Conservation (phyloP, 2,113 vertebrate genomes). For the Meleagris gallopavo region DNA sequence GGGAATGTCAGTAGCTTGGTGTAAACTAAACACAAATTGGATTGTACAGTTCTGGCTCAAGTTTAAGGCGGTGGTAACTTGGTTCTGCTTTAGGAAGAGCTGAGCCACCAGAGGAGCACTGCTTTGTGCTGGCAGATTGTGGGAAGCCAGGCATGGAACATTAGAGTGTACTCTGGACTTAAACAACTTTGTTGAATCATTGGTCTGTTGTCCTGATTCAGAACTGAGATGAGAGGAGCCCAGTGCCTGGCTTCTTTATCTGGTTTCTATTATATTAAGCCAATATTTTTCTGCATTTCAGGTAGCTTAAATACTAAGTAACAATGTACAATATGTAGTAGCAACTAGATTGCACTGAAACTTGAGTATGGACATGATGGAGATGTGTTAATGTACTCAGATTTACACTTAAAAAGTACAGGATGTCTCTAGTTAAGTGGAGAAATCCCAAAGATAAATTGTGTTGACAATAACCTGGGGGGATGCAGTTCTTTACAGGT, state of each 20-base stretch:
- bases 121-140: background rate
- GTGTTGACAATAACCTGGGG: background rate
- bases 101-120: background rate
- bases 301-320: background rate
- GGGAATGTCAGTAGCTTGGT: constrained; percentile 18
- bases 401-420: background rate
- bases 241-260: background rate
- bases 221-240: constrained; percentile 11
- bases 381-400: background rate
- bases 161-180: background rate
- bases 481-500: background rate
- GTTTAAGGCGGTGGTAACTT: background rate
- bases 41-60: background rate
- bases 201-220: background rate
- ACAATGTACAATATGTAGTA: background rate
- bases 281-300: too few species aligned
- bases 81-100: background rate
- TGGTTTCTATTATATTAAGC: background rate
- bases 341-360: background rate
- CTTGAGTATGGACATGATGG: background rate
- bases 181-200: background rate
- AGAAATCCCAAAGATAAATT: background rate
- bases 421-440: background rate
- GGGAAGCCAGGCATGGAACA: background rate
- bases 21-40: constrained; percentile 11